Conservation (phyloP, 1,140 invertebrate genomes). For the Drosophila takahashii region DNA sequence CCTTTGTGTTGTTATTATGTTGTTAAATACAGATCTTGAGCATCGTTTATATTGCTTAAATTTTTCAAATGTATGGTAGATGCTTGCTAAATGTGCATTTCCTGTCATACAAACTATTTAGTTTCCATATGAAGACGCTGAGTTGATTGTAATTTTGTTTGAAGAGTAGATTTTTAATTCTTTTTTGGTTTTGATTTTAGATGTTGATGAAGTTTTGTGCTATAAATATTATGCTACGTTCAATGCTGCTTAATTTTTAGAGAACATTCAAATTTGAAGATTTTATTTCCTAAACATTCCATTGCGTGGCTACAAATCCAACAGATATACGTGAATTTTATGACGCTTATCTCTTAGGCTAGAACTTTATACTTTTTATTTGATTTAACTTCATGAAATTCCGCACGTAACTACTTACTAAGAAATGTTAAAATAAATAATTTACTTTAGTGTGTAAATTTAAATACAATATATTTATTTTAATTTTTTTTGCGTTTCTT, state of each 20-base stretch:
- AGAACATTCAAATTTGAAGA: conserved; percentile 16
- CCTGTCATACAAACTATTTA: conserved; percentile 22
- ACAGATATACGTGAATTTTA: conserved; percentile 29
- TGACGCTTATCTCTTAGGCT: conserved; percentile 27
- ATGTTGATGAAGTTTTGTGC: conserved; percentile 45
- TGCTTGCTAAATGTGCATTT: conserved; percentile 23
- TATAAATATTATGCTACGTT: conserved; percentile 40
- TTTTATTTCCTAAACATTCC: conserved; percentile 30
- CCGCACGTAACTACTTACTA: conserved; percentile 40
- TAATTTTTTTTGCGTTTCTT: conserved; percentile 15
- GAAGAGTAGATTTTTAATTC: conserved; percentile 9
- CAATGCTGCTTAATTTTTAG: conserved; percentile 27
- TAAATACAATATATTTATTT: conserved; percentile 42
- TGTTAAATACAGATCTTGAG: conserved; percentile 58
- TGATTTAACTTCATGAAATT: conserved; percentile 40
- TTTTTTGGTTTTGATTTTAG: conserved; percentile 42
- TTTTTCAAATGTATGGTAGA: conserved; percentile 14
- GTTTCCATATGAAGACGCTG: conserved; percentile 28
- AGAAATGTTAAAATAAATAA: conserved; percentile 65
- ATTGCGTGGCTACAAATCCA: conserved; percentile 33
- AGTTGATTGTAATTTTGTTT: conserved; percentile 29
- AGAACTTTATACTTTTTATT: conserved; percentile 22
- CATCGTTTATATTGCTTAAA: conserved; percentile 51
- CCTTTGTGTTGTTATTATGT: conserved; percentile 26
- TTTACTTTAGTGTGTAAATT: conserved; percentile 49